phyloP scores from a whole-genome alignment of 2,888 invertebrate species.

The Microplitis deprimator region DNA sequence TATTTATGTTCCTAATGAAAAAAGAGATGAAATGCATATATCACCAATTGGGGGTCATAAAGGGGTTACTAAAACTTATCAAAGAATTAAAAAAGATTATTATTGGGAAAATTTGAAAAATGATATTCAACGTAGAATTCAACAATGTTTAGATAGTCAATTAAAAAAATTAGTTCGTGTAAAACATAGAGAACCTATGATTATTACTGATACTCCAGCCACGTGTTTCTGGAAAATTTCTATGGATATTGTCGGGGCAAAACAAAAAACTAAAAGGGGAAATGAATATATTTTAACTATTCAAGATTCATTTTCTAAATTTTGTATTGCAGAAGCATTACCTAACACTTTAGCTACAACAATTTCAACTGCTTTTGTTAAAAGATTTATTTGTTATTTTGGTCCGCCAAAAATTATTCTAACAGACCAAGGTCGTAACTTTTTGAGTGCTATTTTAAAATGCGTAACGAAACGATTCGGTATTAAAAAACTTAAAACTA shows the following conservation, averaged over 20 bases:
- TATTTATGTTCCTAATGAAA: constrained; percentile 11
- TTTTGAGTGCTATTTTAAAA: constrained; percentile 46
- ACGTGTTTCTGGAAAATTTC: constrained; percentile 15
- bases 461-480: constrained; percentile 45
- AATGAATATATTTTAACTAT: constrained; percentile 36
- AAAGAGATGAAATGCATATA: constrained; percentile 28
- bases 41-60: constrained; percentile 28
- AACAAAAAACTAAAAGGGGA: constrained; percentile 15
- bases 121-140: constrained; percentile 22
- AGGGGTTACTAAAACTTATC: constrained; percentile 34
- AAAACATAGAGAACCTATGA: constrained; percentile 19
- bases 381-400: constrained; percentile 46
- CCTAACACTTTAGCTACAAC: constrained; percentile 41
- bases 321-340: constrained; percentile 41
- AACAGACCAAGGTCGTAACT: constrained; percentile 53
- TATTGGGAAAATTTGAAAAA: constrained; percentile 28
- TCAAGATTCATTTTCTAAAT: constrained; percentile 46
- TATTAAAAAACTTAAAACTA: constrained; percentile 46
- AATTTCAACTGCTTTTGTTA: constrained; percentile 48
- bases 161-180: constrained; percentile 17
- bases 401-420: constrained; percentile 46
- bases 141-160: constrained; percentile 25
- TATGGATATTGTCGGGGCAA: constrained; percentile 17
- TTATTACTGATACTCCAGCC: constrained; percentile 12
- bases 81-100: constrained; percentile 28